phyloP scores from a whole-genome alignment of 2,888 invertebrate genomes.

The Yponomeuta plumbellus region DNA sequence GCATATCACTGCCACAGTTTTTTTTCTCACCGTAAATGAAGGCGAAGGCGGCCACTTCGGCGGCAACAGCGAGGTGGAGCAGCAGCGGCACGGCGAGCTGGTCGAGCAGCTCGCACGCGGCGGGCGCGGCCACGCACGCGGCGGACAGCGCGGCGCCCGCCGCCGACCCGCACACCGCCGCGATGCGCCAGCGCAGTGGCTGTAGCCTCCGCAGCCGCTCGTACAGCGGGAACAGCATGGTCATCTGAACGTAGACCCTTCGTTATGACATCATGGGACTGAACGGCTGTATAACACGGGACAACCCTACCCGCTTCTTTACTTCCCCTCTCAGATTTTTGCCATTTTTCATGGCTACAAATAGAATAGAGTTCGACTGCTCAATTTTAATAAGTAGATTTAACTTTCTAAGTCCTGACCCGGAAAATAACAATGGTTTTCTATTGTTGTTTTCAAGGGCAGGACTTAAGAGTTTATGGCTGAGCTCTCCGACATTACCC shows the following conservation, averaged over 20 bases:
- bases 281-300: too few relatives aligned
- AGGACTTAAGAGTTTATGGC: too few relatives aligned
- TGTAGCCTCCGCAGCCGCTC: conserved; percentile 48
- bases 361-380: too few relatives aligned
- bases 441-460: too few relatives aligned
- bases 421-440: too few relatives aligned
- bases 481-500: too few relatives aligned
- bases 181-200: conserved; percentile 46
- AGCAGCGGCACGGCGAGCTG: conserved; percentile 48
- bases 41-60: conserved; percentile 51
- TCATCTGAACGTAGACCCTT: conserved; percentile 37
- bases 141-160: conserved; percentile 34
- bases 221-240: conserved; percentile 49
- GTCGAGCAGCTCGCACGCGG: conserved; percentile 38
- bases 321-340: too few relatives aligned
- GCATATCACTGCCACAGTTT: background rate
- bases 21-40: conserved; percentile 51
- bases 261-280: too few relatives aligned
- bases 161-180: conserved; percentile 36
- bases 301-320: too few relatives aligned
- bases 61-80: conserved; percentile 37
- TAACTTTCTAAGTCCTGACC: too few relatives aligned
- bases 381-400: too few relatives aligned
- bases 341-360: too few relatives aligned
- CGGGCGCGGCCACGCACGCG: conserved; percentile 38